These are phyloP conservation scores for Recurvirostra avosetta DNA, from an alignment of 2,113 vertebrate species.

Conservation along the genomic window DNA sequence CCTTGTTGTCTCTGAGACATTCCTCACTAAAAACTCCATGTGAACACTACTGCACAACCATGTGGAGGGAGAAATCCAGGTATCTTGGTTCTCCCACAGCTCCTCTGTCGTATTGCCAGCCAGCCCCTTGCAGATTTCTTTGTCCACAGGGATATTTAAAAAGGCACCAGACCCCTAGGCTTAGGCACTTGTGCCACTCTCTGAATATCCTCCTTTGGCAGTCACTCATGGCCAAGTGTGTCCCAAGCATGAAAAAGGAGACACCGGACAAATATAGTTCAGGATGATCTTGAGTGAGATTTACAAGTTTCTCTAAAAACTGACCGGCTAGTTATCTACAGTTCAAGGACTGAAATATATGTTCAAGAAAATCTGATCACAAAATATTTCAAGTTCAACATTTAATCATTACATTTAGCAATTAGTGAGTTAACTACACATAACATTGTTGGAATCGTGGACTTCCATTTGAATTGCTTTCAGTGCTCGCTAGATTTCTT, in stretches of 20 bases:
- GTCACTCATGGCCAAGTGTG: neutral
- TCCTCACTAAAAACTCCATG: neutral
- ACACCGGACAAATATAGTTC: neutral
- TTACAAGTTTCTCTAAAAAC: neutral
- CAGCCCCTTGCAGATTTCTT: neutral
- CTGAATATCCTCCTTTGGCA: neutral
- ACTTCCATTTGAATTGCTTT: neutral
- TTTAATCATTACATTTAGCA: neutral
- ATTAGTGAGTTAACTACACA: neutral
- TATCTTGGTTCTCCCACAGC: neutral
- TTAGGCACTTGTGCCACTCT: neutral
- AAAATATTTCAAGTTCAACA: neutral
- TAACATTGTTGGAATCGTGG: neutral
- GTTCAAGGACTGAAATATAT: neutral
- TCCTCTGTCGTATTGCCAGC: accelerated
- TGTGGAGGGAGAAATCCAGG: neutral
- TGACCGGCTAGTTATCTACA: neutral
- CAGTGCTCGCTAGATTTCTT: neutral
- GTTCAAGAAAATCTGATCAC: neutral
- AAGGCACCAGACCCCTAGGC: neutral
- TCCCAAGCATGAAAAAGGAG: neutral
- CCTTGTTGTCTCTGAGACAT: neutral
- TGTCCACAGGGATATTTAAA: neutral
- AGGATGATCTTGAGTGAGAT: neutral
- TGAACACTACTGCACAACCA: accelerated